phyloP scores from a whole-genome alignment of 2,888 invertebrate species.

The Plutella xylostella region DNA sequence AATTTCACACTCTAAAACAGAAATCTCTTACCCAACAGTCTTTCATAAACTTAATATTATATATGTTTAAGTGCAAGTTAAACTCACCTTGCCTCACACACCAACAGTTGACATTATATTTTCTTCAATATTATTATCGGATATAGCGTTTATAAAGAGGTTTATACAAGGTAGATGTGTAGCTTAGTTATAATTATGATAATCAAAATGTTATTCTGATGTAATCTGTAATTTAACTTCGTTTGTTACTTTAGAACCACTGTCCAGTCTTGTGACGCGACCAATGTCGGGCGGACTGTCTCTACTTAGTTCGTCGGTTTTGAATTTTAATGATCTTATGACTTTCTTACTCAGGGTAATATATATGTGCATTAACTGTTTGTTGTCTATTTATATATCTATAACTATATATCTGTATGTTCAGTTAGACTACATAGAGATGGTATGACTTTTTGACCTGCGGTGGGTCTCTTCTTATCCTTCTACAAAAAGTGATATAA shows the following conservation, averaged over 20 bases:
- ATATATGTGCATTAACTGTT: slow-evolving; percentile 33
- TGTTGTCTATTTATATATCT: slow-evolving; percentile 47
- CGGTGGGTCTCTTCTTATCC: slow-evolving; percentile 30
- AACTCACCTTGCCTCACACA: background rate
- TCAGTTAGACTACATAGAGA: slow-evolving; percentile 41
- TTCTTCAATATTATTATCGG: slow-evolving; percentile 16
- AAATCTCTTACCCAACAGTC: background rate
- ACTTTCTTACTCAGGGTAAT: slow-evolving; percentile 63
- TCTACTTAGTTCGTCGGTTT: background rate
- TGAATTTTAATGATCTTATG: slow-evolving; percentile 43
- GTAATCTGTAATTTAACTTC: background rate
- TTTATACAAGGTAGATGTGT: slow-evolving; percentile 69
- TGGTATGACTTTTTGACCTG: slow-evolving; percentile 54
- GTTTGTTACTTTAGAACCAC: background rate
- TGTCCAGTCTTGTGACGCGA: background rate
- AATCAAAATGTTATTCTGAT: slow-evolving; percentile 26
- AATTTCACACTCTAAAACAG: background rate
- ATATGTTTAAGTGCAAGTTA: background rate
- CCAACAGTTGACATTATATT: background rate
- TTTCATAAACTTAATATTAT: background rate
- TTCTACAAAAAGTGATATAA: slow-evolving; percentile 21
- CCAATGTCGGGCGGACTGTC: background rate
- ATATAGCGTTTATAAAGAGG: slow-evolving; percentile 64
- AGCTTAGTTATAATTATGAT: slow-evolving; percentile 57
- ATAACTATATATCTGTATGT: slow-evolving; percentile 36